These are phyloP conservation scores for Nephrocerus scutellatus DNA, from an alignment of 2,888 invertebrate genomes.

Conservation along the genomic window DNA sequence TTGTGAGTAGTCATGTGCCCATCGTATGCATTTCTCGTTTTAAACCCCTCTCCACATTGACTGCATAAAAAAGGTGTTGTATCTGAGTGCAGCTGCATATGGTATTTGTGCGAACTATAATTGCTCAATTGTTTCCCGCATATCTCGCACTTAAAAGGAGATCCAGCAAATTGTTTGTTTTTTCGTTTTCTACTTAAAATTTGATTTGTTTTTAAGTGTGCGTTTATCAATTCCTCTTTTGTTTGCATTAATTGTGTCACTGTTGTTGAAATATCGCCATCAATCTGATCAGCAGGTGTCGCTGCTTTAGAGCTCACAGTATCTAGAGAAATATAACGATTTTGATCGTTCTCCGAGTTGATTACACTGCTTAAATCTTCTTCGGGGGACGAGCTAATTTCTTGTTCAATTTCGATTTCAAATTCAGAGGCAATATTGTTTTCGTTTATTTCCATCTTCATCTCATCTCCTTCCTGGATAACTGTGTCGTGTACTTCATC, in stretches of 20 bases:
- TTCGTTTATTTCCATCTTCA: slow-evolving; percentile 7
- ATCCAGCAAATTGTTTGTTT: slow-evolving; percentile 17
- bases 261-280: slow-evolving; percentile 11
- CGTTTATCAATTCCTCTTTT: too few species aligned
- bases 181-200: slow-evolving; percentile 10
- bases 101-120: slow-evolving; percentile 42
- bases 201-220: too few species aligned
- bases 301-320: too few species aligned
- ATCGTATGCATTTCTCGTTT: slow-evolving; percentile 44
- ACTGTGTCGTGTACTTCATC: slow-evolving; percentile 12
- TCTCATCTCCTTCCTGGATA: slow-evolving; percentile 13
- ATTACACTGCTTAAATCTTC: too few species aligned
- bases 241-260: too few species aligned
- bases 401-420: slow-evolving; percentile 3
- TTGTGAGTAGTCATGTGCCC: slow-evolving; percentile 43
- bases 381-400: too few species aligned
- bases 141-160: slow-evolving; percentile 30
- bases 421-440: slow-evolving; percentile 6
- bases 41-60: slow-evolving; percentile 43
- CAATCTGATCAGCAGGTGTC: neutral
- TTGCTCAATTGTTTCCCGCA: slow-evolving; percentile 43
- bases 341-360: too few species aligned
- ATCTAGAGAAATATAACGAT: too few species aligned
- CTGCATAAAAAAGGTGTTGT: slow-evolving; percentile 38
- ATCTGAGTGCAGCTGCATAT: slow-evolving; percentile 45